phyloP scores from a whole-genome alignment of 2,797 vertebrate species.

The Melanotaenia nigrans region DNA sequence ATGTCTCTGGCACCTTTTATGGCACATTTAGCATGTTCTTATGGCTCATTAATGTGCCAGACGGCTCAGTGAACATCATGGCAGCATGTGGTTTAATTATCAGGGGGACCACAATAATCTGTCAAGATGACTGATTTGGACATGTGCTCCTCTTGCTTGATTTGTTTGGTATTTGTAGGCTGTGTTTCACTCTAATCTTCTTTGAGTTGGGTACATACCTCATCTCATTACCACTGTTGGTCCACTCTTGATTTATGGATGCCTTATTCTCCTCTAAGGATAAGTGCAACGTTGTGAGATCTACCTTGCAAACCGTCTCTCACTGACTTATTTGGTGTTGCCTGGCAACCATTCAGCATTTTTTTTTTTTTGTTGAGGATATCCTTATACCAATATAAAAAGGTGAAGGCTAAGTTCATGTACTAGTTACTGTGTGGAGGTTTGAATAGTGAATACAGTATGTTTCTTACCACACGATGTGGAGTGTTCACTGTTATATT shows the following conservation, averaged over 20 bases:
- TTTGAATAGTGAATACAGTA: constrained; percentile 57
- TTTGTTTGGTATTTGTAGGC: constrained; percentile 34
- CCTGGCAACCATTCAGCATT: constrained; percentile 71
- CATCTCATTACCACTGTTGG: constrained; percentile 18
- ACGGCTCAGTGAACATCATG: constrained; percentile 53
- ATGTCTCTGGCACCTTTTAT: constrained; percentile 55
- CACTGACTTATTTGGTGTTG: constrained; percentile 65
- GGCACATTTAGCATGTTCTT: constrained; percentile 66
- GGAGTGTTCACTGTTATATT: constrained; percentile 26
- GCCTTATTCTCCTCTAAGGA: constrained; percentile 33
- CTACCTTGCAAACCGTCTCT: constrained; percentile 48
- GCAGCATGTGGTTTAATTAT: constrained; percentile 64
- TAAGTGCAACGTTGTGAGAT: constrained; percentile 45
- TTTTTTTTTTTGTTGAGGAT: constrained; percentile 51
- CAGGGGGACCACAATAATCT: constrained; percentile 41
- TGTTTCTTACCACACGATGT: constrained; percentile 36
- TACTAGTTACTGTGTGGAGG: constrained; percentile 55
- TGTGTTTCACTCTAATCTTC: background rate
- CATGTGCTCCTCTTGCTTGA: constrained; percentile 36
- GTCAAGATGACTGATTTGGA: constrained; percentile 61
- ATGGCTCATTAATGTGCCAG: constrained; percentile 63
- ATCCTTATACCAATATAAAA: constrained; percentile 47
- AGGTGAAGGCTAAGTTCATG: constrained; percentile 60
- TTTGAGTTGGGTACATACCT: constrained; percentile 25
- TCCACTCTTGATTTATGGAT: constrained; percentile 23